Conservation (phyloP, 2,888 invertebrate species). For the Criorhina ranunculi region DNA sequence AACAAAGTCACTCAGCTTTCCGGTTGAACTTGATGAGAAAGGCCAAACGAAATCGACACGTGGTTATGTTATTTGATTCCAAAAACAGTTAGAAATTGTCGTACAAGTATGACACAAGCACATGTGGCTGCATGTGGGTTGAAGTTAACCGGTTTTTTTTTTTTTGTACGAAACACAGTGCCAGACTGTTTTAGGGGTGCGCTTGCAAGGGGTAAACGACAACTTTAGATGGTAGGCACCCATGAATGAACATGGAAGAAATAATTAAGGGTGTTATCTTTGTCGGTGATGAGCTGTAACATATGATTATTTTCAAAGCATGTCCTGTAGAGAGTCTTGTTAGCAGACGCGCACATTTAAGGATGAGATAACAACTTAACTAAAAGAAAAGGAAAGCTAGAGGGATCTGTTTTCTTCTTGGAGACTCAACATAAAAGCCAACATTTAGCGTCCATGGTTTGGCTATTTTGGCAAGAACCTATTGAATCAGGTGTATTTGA, state of each 20-base stretch:
- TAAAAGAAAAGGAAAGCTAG: too few species aligned
- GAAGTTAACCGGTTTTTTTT: background rate
- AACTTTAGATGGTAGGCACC: background rate
- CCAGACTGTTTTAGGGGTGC: background rate
- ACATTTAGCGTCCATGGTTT: too few species aligned
- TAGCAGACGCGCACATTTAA: too few species aligned
- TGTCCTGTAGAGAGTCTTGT: too few species aligned
- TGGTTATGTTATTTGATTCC: conserved; percentile 6
- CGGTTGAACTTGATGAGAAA: background rate
- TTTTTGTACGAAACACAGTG: background rate
- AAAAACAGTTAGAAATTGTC: background rate
- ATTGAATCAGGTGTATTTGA: too few species aligned
- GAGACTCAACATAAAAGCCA: too few species aligned
- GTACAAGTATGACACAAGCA: background rate
- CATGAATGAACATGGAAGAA: too few species aligned
- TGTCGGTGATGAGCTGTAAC: background rate
- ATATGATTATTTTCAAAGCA: too few species aligned
- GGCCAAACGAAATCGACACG: conserved; percentile 5
- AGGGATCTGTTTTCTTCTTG: too few species aligned
- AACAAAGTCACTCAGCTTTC: background rate
- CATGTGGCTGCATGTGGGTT: conserved; percentile 9
- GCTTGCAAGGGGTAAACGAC: background rate
- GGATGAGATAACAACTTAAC: too few species aligned
- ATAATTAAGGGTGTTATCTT: background rate
- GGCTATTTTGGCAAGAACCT: too few species aligned